A percentile compares a stretch with the other conserved stretches of the same genome.
phyloP scores from a whole-genome alignment of 1,140 invertebrate species.

The Stegodyphus dumicola region DNA sequence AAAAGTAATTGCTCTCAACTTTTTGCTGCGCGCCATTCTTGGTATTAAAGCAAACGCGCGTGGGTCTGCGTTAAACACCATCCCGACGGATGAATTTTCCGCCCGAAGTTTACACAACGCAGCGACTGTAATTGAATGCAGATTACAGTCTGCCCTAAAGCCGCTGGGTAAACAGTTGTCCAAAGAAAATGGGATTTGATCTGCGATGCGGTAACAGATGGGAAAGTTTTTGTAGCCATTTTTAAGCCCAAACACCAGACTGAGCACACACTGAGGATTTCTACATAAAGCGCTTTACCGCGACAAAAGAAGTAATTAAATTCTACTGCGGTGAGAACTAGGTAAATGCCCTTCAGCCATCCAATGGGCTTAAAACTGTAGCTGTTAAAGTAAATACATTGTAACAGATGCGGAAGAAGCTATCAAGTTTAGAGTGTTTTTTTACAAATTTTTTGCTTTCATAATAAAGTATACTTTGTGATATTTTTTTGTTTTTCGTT shows the following conservation, averaged over 20 bases:
- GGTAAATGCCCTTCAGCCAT: constrained; percentile 51
- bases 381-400: constrained; percentile 57
- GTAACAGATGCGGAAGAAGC: constrained; percentile 46
- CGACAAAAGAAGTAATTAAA: constrained; percentile 54
- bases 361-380: constrained; percentile 16
- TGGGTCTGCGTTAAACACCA: neutral
- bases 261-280: constrained; percentile 19
- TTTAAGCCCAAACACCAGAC: constrained; percentile 13
- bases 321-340: constrained; percentile 41
- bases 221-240: constrained; percentile 34
- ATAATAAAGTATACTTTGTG: constrained; percentile 19
- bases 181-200: constrained; percentile 57
- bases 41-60: neutral
- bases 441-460: constrained; percentile 15
- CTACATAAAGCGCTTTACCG: constrained; percentile 46
- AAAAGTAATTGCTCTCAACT: constrained; percentile 34
- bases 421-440: constrained; percentile 42
- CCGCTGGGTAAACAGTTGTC: constrained; percentile 54
- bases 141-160: constrained; percentile 38
- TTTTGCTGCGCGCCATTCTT: neutral
- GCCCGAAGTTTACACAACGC: constrained; percentile 45
- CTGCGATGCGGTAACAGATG: constrained; percentile 31
- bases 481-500: constrained; percentile 1
- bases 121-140: constrained; percentile 49
- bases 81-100: neutral